A percentile compares a stretch with the other conserved stretches of the same genome.
phyloP scores from a whole-genome alignment of 2,113 vertebrate genomes.

The Ochotona princeps region DNA sequence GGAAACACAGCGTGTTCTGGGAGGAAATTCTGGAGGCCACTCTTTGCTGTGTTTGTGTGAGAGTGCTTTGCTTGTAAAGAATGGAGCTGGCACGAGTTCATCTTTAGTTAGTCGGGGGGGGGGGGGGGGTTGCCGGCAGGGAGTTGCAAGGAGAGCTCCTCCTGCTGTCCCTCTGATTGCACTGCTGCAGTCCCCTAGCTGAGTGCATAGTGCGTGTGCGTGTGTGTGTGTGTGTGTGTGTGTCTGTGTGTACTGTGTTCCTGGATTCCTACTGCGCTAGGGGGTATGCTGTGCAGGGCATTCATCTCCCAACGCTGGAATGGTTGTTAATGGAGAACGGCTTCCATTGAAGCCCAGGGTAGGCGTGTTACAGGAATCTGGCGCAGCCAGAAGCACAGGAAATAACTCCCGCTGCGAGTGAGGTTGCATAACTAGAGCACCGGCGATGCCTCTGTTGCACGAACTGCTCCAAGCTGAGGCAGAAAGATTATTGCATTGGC shows the following conservation, averaged over 20 bases:
- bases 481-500: constrained; percentile 40
- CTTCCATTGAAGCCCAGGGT: constrained; percentile 78
- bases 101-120: constrained; percentile 45
- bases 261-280: constrained; percentile 37
- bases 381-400: constrained; percentile 80
- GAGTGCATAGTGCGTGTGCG: background rate
- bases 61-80: constrained; percentile 67
- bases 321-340: constrained; percentile 78
- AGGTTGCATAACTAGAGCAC: constrained; percentile 82
- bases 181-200: constrained; percentile 68
- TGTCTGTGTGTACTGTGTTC: background rate
- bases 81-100: constrained; percentile 74
- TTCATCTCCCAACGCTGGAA: constrained; percentile 58
- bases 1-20: background rate
- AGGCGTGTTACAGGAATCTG: constrained; percentile 80
- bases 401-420: constrained; percentile 79
- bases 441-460: constrained; percentile 69
- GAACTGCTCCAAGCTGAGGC: constrained; percentile 55
- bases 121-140: constrained; percentile 48
- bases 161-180: constrained; percentile 72
- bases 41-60: background rate
- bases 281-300: constrained; percentile 36
- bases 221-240: background rate
- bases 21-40: background rate
- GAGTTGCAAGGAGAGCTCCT: constrained; percentile 77